phyloP scores from a whole-genome alignment of 2,888 invertebrate genomes.

The Homarus gammarus region DNA sequence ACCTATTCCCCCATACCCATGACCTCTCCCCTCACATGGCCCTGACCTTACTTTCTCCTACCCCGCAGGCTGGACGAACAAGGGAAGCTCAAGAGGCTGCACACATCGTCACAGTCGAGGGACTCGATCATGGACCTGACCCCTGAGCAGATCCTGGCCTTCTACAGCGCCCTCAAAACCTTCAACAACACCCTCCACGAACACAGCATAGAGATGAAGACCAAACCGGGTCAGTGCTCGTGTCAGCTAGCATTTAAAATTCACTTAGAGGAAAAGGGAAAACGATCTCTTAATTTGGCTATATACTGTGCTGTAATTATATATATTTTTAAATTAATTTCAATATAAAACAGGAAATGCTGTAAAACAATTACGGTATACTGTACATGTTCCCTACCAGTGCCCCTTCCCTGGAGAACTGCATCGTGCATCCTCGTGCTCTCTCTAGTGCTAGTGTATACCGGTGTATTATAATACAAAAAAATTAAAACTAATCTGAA shows the following conservation, averaged over 20 bases:
- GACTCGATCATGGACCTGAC: slow-evolving; percentile 82
- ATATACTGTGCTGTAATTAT: no score
- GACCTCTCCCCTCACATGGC: background rate
- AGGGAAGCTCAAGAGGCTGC: slow-evolving; percentile 83
- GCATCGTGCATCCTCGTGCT: no score
- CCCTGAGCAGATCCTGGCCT: slow-evolving; percentile 83
- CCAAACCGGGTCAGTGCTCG: slow-evolving; percentile 84
- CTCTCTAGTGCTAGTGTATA: no score
- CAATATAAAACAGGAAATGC: no score
- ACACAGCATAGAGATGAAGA: slow-evolving; percentile 82
- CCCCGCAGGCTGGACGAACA: slow-evolving; percentile 80
- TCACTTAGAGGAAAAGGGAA: background rate
- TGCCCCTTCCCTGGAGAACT: no score
- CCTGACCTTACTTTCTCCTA: background rate
- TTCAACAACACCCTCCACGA: slow-evolving; percentile 84
- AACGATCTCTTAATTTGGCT: no score
- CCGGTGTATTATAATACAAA: no score
- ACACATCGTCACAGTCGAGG: slow-evolving; percentile 87
- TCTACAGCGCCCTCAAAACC: slow-evolving; percentile 85
- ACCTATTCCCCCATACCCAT: slow-evolving; percentile 2
- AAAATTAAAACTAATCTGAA: no score
- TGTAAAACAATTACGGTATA: no score
- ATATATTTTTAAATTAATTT: no score
- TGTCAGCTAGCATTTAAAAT: no score
- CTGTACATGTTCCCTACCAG: no score